Percentiles rank a stretch among this genome's conserved stretches.
Conservation (phyloP, 2,797 vertebrate genomes). For the Champsocephalus esox region DNA sequence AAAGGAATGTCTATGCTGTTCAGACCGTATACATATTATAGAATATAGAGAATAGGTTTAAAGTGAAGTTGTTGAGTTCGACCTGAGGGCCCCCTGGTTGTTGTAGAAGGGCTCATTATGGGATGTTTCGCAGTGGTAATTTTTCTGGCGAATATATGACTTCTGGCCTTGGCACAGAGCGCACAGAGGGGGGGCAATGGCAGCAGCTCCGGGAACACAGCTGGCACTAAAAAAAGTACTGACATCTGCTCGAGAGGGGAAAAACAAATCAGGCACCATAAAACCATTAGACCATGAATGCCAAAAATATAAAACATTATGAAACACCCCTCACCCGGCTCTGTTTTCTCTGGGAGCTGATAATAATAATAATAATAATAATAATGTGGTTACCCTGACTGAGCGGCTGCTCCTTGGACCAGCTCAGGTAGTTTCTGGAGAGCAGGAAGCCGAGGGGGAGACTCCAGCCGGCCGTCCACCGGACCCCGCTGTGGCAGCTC, state of each 20-base stretch:
- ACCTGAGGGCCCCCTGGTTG: conserved; percentile 93
- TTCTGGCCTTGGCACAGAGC: conserved; percentile 89
- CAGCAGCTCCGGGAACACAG: conserved; percentile 89
- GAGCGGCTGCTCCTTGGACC: conserved; percentile 89
- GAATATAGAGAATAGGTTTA: too few relatives aligned
- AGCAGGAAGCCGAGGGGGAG: conserved; percentile 91
- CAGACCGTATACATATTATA: neutral
- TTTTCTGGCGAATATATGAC: conserved; percentile 89
- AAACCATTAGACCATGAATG: neutral
- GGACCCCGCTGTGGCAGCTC: conserved; percentile 91
- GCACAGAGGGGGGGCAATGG: conserved; percentile 85
- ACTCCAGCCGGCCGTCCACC: conserved; percentile 93
- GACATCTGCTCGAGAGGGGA: conserved; percentile 78
- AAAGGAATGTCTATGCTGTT: conserved; percentile 15
- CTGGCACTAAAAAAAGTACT: conserved; percentile 89
- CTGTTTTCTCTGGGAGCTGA: neutral
- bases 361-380: neutral
- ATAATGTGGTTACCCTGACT: conserved; percentile 82
- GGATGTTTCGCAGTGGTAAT: conserved; percentile 91
- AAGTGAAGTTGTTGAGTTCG: neutral
- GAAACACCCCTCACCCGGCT: neutral
- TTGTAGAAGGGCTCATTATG: conserved; percentile 90
- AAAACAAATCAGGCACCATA: conserved; percentile 28
- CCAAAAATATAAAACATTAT: neutral
- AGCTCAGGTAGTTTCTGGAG: conserved; percentile 87